These are phyloP conservation scores for Asbolus verrucosus DNA, from an alignment of 1,140 invertebrate species.

Conservation along the genomic window DNA sequence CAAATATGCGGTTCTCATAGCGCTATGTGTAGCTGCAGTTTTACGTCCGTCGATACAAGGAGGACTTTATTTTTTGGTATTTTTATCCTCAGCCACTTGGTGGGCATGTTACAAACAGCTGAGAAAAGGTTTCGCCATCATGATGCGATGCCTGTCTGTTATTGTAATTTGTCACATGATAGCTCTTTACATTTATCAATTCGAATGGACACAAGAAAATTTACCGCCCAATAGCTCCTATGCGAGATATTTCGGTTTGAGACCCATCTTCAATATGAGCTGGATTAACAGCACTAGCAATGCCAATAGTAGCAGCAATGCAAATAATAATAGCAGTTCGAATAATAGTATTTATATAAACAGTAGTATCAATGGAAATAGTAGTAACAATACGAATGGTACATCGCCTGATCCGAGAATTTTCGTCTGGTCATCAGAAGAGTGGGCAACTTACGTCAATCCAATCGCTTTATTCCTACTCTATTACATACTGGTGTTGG, in stretches of 20 bases:
- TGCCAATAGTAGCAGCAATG: too few relatives aligned
- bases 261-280: constrained; percentile 68
- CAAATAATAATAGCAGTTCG: too few relatives aligned
- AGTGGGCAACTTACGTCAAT: constrained; percentile 81
- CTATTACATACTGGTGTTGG: constrained; percentile 79
- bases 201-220: constrained; percentile 81
- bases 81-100: constrained; percentile 87
- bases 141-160: constrained; percentile 78
- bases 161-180: constrained; percentile 83
- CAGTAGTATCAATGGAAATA: too few relatives aligned
- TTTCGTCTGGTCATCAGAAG: constrained; percentile 69
- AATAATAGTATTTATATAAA: too few relatives aligned
- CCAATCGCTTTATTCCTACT: constrained; percentile 80
- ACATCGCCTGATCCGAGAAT: constrained; percentile 77
- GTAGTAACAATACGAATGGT: too few relatives aligned
- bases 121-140: constrained; percentile 77
- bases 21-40: constrained; percentile 82
- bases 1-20: constrained; percentile 77
- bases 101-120: constrained; percentile 87
- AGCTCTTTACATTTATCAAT: constrained; percentile 87
- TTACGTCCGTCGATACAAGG: constrained; percentile 82
- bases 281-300: too few relatives aligned
- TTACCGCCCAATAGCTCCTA: constrained; percentile 77
- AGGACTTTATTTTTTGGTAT: constrained; percentile 88
- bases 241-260: constrained; percentile 79